phyloP scores from a whole-genome alignment of 23 tunicate genomes.

The Ascidia mentula region DNA sequence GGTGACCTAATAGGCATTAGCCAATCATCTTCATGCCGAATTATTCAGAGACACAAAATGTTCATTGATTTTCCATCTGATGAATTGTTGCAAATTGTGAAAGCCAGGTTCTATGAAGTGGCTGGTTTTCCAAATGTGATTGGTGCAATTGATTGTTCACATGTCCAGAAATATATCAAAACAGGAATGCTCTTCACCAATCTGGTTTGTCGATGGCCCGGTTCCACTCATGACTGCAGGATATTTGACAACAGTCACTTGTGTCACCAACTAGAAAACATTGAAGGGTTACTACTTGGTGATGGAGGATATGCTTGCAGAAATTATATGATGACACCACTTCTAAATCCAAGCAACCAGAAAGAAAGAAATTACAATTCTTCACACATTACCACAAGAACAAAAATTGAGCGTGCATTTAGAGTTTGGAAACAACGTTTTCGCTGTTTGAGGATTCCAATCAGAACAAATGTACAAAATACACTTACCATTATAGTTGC shows the following conservation, averaged over 20 bases:
- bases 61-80: conserved; percentile 36
- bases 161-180: conserved; percentile 34
- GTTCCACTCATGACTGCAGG: conserved; percentile 56
- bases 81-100: neutral
- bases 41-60: conserved; percentile 7
- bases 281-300: conserved; percentile 38
- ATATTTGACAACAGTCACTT: conserved; percentile 45
- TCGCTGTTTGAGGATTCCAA: conserved; percentile 15
- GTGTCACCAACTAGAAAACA: conserved; percentile 37
- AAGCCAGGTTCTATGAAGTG: conserved; percentile 12
- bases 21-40: conserved; percentile 22
- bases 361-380: conserved; percentile 33
- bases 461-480: neutral
- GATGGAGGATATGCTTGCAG: conserved; percentile 53
- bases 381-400: conserved; percentile 37
- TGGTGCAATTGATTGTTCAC: conserved; percentile 57
- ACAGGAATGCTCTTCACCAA: conserved; percentile 40
- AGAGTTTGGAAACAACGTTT: conserved; percentile 21
- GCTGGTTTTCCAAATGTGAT: conserved; percentile 44
- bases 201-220: conserved; percentile 63
- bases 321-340: conserved; percentile 59
- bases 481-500: conserved; percentile 6
- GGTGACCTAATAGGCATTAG: conserved; percentile 21
- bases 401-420: conserved; percentile 21
- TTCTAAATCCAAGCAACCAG: conserved; percentile 14